Evolutionary conservation across 2,113 vertebrate species (phyloP).

Genomic region (Lamprotornis superbus): DNA sequence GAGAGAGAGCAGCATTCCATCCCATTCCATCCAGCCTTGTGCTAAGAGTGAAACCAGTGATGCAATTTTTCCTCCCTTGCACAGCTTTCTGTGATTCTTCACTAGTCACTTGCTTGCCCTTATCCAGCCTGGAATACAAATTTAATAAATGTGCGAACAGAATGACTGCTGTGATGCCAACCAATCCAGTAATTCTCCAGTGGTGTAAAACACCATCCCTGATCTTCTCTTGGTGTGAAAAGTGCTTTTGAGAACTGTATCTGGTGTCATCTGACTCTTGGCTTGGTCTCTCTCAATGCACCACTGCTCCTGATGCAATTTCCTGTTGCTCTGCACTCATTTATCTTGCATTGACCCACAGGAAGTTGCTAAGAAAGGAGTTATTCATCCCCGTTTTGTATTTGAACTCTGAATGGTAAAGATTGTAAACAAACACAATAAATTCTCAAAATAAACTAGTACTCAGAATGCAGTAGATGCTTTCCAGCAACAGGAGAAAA

Average conservation of each 20-base stretch:
- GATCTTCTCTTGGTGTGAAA: background rate
- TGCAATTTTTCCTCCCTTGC: background rate
- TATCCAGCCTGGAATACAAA: background rate
- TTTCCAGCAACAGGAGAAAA: background rate
- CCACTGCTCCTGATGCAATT: background rate
- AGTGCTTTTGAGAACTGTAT: background rate
- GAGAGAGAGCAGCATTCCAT: fast-evolving
- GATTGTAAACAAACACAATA: background rate
- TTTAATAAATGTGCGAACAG: background rate
- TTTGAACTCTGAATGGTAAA: background rate
- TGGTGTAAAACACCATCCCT: background rate
- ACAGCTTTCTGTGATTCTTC: background rate
- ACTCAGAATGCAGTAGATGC: background rate
- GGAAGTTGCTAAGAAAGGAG: background rate
- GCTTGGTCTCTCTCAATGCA: background rate
- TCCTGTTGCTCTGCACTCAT: background rate
- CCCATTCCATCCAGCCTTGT: fast-evolving
- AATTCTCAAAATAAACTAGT: background rate
- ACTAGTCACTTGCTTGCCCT: background rate
- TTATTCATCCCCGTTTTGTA: background rate
- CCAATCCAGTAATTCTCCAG: background rate
- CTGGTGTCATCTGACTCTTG: background rate
- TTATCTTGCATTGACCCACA: background rate
- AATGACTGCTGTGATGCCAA: background rate
- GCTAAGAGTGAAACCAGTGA: background rate